Evolutionary conservation across 2,113 vertebrate species (phyloP), one percentile per base, ranked within the genome.

Genomic region (Pseudorhombus dupliciocellatus): DNA sequence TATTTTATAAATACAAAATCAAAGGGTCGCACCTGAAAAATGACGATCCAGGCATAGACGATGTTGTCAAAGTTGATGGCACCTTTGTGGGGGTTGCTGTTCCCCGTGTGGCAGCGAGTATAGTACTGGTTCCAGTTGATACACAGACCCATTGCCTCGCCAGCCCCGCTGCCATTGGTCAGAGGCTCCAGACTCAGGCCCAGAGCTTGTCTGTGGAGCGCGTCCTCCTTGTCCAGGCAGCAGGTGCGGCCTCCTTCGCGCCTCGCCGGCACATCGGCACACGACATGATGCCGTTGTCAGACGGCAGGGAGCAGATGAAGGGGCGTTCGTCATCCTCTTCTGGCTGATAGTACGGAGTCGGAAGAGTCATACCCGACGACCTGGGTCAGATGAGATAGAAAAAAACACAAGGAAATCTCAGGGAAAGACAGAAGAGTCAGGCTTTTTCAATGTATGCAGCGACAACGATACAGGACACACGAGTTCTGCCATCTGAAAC

Each of bases 61-160:
- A 99, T 99, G 85, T 99, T 99, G 93, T 99, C 98, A 12, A 99
- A 99, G 92, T 96, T 99, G 92, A 99, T 99, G 84, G 98, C 97
- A 0, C 96, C 97, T 89, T 99, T 99, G 92, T 99, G 97, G 0
- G 98, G 98, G 86, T 99, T 99, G 66, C 89, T 93, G 0, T 89
- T 95, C 66, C 98, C 97, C 0, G 98, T 97, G 66, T 96, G 95
- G 85, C 98, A 99, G 70, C 95, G 95, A 0, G 96, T 99, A 87
- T 98, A 99, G 69, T 98, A 99, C 76, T 96, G 96, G 90, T 98
- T 96, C 98, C 98, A 99, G 90, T 99, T 99, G 84, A 99, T 94
- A 5, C 97, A 99, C 81, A 94, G 91, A 7, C 93, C 93, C 56
- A 90, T 58, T 1, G 88, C 83, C 14, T 91, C 46, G 83, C 95